Percentiles rank a stretch among this genome's conserved stretches.
phyloP scores from a whole-genome alignment of 2,797 vertebrate species.

The Nasua narica region DNA sequence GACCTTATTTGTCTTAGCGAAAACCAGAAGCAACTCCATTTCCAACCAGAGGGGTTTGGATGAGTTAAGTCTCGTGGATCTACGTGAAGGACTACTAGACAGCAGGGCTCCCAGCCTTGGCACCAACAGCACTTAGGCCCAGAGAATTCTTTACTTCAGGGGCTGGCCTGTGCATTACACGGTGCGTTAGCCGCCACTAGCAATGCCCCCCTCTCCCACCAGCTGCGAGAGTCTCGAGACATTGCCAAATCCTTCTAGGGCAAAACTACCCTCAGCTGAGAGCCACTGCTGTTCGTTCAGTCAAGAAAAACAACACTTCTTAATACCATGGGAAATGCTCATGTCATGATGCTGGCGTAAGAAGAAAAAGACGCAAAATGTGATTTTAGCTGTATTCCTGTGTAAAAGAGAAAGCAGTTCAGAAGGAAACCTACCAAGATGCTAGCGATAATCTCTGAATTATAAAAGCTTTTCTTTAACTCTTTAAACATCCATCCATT shows the following conservation, averaged over 20 bases:
- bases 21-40: not conserved
- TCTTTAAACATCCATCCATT: not conserved
- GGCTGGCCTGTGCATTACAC: accelerated
- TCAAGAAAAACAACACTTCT: not conserved
- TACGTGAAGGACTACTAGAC: accelerated
- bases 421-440: not conserved
- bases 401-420: not conserved
- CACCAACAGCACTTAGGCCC: accelerated
- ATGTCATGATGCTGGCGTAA: not conserved
- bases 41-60: not conserved
- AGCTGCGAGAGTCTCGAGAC: not conserved
- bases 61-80: accelerated
- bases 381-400: not conserved
- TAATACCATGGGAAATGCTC: not conserved
- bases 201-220: not conserved
- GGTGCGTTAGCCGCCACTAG: too few species aligned
- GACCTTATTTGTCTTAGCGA: not conserved
- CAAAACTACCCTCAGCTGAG: not conserved
- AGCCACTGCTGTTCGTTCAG: not conserved
- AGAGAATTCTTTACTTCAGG: accelerated
- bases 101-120: not conserved
- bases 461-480: not conserved
- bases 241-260: not conserved
- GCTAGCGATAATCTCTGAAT: not conserved
- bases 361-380: not conserved